Evolutionary conservation across 2,888 invertebrate species (phyloP).

Genomic region (Amphipoea oculea): DNA sequence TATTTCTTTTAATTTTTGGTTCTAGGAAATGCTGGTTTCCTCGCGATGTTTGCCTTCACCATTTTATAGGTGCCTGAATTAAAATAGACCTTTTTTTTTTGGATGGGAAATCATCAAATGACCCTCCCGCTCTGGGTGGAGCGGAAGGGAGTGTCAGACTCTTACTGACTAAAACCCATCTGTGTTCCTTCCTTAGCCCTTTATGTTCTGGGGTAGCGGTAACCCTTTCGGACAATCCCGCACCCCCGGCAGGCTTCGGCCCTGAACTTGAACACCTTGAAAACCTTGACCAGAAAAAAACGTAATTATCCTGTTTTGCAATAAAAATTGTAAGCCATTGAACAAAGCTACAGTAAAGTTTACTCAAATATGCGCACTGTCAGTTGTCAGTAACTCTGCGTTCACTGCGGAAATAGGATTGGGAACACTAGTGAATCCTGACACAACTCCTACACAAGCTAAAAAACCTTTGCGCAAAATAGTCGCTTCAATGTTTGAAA

Average conservation of each 20-base stretch:
- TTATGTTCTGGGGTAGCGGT: too few species aligned
- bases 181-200: too few species aligned
- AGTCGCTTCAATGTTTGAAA: background rate
- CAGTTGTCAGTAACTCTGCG: slow-evolving; percentile 19
- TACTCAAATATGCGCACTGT: slow-evolving; percentile 14
- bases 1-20: background rate
- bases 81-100: too few species aligned
- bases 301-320: too few species aligned
- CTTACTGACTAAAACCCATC: too few species aligned
- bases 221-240: too few species aligned
- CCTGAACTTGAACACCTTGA: too few species aligned
- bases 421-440: background rate
- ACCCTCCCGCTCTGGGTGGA: too few species aligned
- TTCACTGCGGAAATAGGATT: background rate
- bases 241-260: too few species aligned
- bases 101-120: too few species aligned
- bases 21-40: too few species aligned
- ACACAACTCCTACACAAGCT: background rate
- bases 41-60: background rate
- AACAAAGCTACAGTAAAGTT: background rate
- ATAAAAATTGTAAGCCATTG: background rate
- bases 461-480: background rate
- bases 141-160: too few species aligned
- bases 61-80: background rate
- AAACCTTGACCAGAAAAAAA: background rate